A percentile compares a stretch with the other conserved stretches of the same genome.
Evolutionary conservation across 2,113 vertebrate genomes (phyloP).

Genomic region (Numida meleagris): DNA sequence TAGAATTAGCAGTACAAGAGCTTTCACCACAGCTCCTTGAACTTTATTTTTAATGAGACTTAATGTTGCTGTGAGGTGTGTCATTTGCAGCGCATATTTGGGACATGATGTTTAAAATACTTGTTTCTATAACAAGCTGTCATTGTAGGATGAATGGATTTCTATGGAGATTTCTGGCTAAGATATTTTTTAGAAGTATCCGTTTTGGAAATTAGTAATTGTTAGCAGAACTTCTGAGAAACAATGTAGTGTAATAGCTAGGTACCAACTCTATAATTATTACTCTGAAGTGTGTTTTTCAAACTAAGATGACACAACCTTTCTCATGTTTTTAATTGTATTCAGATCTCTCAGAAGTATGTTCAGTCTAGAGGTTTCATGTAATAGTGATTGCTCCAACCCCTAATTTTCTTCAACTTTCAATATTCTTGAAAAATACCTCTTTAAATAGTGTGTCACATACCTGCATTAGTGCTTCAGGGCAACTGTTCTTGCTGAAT

Average conservation of each 20-base stretch:
- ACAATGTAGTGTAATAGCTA: not conserved
- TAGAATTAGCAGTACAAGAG: not conserved
- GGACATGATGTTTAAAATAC: not conserved
- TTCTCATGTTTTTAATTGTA: not conserved
- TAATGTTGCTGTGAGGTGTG: not conserved
- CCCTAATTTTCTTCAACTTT: not conserved
- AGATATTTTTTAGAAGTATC: not conserved
- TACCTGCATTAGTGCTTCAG: not conserved
- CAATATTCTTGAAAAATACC: not conserved
- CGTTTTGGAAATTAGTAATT: constrained; percentile 26
- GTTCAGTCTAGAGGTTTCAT: not conserved
- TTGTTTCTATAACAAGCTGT: not conserved
- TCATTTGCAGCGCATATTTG: not conserved
- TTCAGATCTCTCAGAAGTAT: not conserved
- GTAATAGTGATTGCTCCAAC: not conserved
- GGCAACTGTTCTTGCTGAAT: not conserved
- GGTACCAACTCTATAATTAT: not conserved
- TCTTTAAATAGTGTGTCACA: not conserved
- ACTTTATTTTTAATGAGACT: not conserved
- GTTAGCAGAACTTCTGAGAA: constrained; percentile 7
- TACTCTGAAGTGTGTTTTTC: constrained; percentile 1
- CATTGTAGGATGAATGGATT: not conserved
- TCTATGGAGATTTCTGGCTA: not conserved
- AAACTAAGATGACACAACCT: not conserved
- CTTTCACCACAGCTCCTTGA: not conserved